These are phyloP conservation scores for Pseudorasbora parva DNA, from an alignment of 2,113 vertebrate genomes.

Conservation along the genomic window DNA sequence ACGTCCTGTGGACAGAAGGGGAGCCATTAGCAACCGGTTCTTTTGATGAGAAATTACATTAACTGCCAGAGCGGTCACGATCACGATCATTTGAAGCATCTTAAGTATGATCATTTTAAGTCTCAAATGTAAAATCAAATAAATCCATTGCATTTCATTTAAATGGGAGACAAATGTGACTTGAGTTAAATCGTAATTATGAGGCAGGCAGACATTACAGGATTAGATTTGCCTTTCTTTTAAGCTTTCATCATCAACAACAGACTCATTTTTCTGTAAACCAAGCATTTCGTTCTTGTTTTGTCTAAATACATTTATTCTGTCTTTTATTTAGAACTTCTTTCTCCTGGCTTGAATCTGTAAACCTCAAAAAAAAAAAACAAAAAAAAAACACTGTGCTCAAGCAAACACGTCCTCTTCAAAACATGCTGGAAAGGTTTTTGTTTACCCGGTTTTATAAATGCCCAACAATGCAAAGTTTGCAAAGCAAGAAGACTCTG, in stretches of 20 bases:
- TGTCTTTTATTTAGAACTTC: conserved; percentile 60
- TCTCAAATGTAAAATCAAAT: not conserved
- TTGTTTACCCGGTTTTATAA: conserved; percentile 53
- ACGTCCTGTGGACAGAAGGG: conserved; percentile 35
- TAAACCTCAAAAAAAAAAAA: conserved; percentile 58
- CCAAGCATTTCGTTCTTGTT: conserved; percentile 51
- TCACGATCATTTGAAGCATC: conserved; percentile 32
- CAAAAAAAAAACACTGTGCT: conserved; percentile 48
- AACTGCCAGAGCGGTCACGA: not conserved
- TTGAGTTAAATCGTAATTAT: not conserved
- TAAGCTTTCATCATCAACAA: conserved; percentile 29
- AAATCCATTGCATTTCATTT: conserved; percentile 15
- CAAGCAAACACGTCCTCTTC: conserved; percentile 59
- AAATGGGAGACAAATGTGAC: not conserved
- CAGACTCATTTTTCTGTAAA: conserved; percentile 31
- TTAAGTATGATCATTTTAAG: conserved; percentile 11
- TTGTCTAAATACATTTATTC: conserved; percentile 61
- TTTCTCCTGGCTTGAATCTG: conserved; percentile 56
- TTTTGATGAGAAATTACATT: conserved; percentile 38
- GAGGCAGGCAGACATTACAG: not conserved
- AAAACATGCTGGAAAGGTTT: conserved; percentile 61
- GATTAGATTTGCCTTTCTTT: conserved; percentile 35
- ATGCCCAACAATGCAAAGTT: conserved; percentile 48
- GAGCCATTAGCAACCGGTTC: conserved; percentile 44
- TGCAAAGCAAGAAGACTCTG: conserved; percentile 47